phyloP scores from a whole-genome alignment of 1,140 invertebrate species.

The Frieseomelitta varia region DNA sequence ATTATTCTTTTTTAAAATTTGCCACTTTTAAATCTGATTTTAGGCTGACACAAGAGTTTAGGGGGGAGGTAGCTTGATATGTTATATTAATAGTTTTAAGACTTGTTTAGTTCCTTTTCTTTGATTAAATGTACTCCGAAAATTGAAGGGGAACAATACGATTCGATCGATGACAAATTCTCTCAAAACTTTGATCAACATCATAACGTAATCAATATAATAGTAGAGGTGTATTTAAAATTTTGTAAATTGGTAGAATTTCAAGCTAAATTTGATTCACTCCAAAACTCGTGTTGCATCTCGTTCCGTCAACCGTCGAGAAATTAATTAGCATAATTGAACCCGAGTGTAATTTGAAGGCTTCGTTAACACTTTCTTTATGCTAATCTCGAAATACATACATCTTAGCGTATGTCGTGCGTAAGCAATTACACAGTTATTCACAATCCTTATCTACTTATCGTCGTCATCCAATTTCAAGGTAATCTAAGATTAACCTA shows the following conservation, averaged over 20 bases:
- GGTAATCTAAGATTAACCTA: background rate
- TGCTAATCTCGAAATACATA: background rate
- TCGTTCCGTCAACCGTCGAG: background rate
- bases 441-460: background rate
- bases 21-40: no score
- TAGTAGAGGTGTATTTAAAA: background rate
- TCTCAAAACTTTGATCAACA: background rate
- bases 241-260: slow-evolving; percentile 16
- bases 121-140: background rate
- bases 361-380: slow-evolving; percentile 3
- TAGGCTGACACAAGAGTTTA: background rate
- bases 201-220: background rate
- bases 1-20: background rate
- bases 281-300: background rate
- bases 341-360: background rate
- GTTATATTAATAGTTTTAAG: no score
- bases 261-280: slow-evolving; percentile 19
- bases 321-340: slow-evolving; percentile 15
- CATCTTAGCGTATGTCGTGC: background rate
- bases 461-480: background rate
- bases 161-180: background rate
- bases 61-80: background rate
- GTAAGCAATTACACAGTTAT: background rate
- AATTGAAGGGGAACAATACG: background rate
- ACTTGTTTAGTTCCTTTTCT: background rate